A percentile compares a stretch with the other conserved stretches of the same genome.
phyloP scores from a whole-genome alignment of 2,888 invertebrate species.

The Mamestra brassicae region DNA sequence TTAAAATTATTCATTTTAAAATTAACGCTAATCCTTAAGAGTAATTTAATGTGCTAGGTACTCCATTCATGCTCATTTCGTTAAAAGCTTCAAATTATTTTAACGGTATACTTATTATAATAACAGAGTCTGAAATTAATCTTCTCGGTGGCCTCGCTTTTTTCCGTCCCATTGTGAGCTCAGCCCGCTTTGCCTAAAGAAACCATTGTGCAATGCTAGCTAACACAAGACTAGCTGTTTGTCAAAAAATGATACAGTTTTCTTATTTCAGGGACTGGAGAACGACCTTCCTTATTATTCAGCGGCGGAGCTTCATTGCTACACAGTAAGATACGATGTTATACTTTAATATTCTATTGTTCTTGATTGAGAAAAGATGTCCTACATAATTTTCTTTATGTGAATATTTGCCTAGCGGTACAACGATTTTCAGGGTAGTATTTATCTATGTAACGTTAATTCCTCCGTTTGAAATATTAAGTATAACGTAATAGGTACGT shows the following conservation, averaged over 20 bases:
- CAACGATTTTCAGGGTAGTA: not conserved
- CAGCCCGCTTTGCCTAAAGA: slow-evolving; percentile 42
- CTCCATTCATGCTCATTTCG: slow-evolving; percentile 21
- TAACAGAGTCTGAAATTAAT: slow-evolving; percentile 53
- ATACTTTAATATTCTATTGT: slow-evolving; percentile 1
- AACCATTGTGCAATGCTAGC: slow-evolving; percentile 51
- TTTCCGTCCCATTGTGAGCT: slow-evolving; percentile 47
- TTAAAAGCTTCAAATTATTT: slow-evolving; percentile 27
- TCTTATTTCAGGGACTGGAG: slow-evolving; percentile 40
- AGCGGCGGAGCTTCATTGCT: slow-evolving; percentile 18
- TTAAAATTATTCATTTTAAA: not conserved
- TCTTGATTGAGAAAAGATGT: not conserved
- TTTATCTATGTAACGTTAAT: not conserved
- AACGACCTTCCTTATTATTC: slow-evolving; percentile 31
- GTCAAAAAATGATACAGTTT: slow-evolving; percentile 51
- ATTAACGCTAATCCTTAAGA: slow-evolving; percentile 20
- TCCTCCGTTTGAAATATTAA: not conserved
- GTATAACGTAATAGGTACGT: no score
- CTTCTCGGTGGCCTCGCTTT: slow-evolving; percentile 37
- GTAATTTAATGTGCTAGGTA: slow-evolving; percentile 36
- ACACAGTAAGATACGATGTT: slow-evolving; percentile 11
- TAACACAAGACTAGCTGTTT: slow-evolving; percentile 50
- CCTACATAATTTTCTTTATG: not conserved
- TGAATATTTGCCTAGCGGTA: not conserved
- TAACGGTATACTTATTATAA: slow-evolving; percentile 43